Conservation (phyloP, 2,113 vertebrate species). For the Acinonyx jubatus region DNA sequence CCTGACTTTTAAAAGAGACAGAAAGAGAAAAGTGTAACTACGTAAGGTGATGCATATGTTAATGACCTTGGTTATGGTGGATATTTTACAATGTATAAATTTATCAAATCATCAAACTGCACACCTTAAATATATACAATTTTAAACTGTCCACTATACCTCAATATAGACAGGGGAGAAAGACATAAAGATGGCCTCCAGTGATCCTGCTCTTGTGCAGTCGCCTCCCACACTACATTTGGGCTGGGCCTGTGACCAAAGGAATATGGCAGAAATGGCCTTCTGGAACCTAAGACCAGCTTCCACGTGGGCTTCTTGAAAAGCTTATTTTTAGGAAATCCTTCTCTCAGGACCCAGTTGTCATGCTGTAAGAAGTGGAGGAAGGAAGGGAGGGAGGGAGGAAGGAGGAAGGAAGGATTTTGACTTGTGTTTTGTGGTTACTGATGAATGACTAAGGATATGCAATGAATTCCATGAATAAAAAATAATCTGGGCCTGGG, state of each 20-base stretch:
- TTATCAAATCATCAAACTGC: background rate
- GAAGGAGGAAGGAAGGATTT: background rate
- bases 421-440: slow-evolving; percentile 22
- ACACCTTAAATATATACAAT: background rate
- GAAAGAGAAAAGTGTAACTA: background rate
- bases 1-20: background rate
- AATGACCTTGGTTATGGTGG: background rate
- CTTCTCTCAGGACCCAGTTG: background rate
- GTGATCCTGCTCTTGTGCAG: background rate
- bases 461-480: background rate
- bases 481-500: background rate
- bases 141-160: background rate
- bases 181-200: background rate
- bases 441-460: background rate
- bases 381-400: background rate
- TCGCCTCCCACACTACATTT: background rate
- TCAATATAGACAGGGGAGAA: background rate
- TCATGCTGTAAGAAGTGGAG: background rate
- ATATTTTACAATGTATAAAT: background rate
- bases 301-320: background rate
- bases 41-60: background rate
- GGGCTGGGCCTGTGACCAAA: background rate
- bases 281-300: background rate
- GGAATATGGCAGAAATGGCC: background rate
- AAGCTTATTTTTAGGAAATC: background rate